phyloP scores from a whole-genome alignment of 2,888 invertebrate species.

The Brassicogethes aeneus region DNA sequence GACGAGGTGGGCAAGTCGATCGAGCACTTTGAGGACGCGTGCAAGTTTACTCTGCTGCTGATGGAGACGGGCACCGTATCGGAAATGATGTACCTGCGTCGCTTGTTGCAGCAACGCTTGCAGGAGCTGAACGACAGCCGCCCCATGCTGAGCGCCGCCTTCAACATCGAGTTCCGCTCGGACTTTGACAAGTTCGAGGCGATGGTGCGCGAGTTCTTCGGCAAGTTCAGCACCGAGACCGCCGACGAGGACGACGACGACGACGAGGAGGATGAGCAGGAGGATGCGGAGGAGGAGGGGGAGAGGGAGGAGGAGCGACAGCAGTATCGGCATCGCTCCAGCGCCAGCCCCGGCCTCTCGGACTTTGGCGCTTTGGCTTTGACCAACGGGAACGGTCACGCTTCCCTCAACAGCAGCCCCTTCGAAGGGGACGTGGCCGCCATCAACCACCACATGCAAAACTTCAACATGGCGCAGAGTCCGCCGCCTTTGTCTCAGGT shows the following conservation, averaged over 20 bases:
- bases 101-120: constrained; percentile 69
- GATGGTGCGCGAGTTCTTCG: constrained; percentile 61
- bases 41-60: constrained; percentile 73
- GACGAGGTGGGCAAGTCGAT: constrained; percentile 73
- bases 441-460: constrained; percentile 33
- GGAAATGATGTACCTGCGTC: constrained; percentile 76
- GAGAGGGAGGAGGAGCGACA: neutral
- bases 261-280: no score
- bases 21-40: constrained; percentile 78
- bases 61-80: constrained; percentile 76
- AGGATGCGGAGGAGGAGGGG: neutral
- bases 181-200: constrained; percentile 71
- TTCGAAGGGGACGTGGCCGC: constrained; percentile 65
- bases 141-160: constrained; percentile 72
- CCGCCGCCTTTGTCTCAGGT: constrained; percentile 29
- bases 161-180: constrained; percentile 72
- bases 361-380: no score
- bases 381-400: constrained; percentile 28
- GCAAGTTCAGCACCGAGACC: constrained; percentile 64
- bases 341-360: neutral
- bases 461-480: constrained; percentile 28
- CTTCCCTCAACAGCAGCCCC: constrained; percentile 55
- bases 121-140: constrained; percentile 69
- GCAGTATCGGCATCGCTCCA: no score
- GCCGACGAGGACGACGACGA: no score